Conservation (phyloP, 1,140 invertebrate species). For the Temnothorax nylanderi region DNA sequence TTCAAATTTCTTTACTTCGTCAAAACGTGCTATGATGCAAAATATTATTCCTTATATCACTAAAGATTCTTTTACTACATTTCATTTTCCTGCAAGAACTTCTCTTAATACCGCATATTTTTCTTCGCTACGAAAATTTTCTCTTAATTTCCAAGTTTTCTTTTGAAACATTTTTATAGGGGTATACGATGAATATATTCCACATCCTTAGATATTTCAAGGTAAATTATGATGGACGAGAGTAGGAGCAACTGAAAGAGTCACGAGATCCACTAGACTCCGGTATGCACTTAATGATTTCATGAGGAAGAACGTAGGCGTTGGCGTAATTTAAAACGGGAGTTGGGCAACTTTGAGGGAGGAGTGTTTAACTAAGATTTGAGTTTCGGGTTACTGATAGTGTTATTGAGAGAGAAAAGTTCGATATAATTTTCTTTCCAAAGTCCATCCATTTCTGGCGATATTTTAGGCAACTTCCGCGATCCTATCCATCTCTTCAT, state of each 20-base stretch:
- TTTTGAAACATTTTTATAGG: conserved; percentile 14
- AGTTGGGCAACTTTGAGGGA: conserved; percentile 16
- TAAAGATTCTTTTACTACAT: not conserved
- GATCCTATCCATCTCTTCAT: conserved; percentile 14
- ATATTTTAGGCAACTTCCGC: conserved; percentile 35
- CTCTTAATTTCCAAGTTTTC: not conserved
- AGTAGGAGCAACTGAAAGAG: conserved; percentile 1
- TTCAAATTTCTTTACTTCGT: not conserved
- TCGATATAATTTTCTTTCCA: conserved; percentile 37
- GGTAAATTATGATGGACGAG: not conserved
- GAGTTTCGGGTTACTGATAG: conserved; percentile 38
- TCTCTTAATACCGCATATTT: not conserved
- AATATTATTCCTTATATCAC: not conserved
- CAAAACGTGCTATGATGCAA: not conserved
- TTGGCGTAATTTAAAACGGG: conserved; percentile 45
- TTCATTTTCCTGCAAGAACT: not conserved
- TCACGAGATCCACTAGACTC: not conserved
- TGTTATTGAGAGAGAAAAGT: conserved; percentile 45
- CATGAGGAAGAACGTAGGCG: conserved; percentile 9
- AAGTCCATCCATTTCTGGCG: conserved; percentile 11
- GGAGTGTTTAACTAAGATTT: conserved; percentile 34
- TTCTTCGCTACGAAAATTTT: not conserved
- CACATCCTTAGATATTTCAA: not conserved
- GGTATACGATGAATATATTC: conserved; percentile 1
- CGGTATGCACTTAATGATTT: conserved; percentile 37